These are phyloP conservation scores for Pipistrellus pipistrellus DNA, from an alignment of 2,797 vertebrate genomes.

Conservation along the genomic window DNA sequence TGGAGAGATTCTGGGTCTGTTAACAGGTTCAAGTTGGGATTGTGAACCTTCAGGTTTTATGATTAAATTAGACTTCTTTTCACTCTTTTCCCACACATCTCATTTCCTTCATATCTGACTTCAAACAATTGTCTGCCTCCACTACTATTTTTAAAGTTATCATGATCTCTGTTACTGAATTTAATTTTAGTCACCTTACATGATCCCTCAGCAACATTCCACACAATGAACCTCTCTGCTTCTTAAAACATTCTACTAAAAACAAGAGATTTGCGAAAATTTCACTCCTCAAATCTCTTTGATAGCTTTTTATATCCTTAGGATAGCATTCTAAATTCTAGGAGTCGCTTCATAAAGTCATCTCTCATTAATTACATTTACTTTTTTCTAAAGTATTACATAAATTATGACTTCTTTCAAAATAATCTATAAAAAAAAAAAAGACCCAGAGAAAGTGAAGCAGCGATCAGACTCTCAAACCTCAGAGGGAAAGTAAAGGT, in stretches of 20 bases:
- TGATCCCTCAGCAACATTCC: background rate
- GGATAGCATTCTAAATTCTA: background rate
- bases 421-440: background rate
- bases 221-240: background rate
- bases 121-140: background rate
- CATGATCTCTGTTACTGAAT: background rate
- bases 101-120: background rate
- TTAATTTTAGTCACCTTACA: background rate
- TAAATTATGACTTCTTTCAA: background rate
- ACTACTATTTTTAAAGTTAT: background rate
- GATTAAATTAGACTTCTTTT: background rate
- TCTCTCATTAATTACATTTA: background rate
- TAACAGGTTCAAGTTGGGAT: background rate
- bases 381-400: background rate
- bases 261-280: background rate
- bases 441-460: background rate
- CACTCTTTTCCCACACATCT: background rate
- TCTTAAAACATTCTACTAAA: background rate
- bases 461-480: too few relatives aligned
- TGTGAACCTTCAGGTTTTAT: background rate
- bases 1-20: background rate
- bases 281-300: background rate
- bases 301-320: background rate
- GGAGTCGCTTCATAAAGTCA: background rate
- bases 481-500: too few relatives aligned